Conservation (phyloP, 1,140 invertebrate genomes). For the Bacillus rossius region DNA sequence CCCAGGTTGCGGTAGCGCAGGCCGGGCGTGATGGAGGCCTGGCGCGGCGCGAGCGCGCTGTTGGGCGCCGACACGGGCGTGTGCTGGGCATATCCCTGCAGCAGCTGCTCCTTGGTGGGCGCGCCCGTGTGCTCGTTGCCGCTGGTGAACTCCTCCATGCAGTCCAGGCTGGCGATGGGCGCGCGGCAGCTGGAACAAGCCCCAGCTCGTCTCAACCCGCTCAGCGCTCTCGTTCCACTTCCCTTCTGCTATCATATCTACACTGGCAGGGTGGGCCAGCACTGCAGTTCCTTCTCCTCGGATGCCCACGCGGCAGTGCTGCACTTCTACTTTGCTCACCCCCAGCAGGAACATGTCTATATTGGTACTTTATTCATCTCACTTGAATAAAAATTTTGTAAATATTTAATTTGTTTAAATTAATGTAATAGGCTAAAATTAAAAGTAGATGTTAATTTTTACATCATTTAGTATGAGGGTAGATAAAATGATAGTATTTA, state of each 20-base stretch:
- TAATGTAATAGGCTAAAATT: too few species aligned
- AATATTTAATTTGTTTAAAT: too few species aligned
- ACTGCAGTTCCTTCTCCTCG: too few species aligned
- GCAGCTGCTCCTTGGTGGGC: conserved; percentile 46
- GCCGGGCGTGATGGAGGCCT: conserved; percentile 61
- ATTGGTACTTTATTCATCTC: too few species aligned
- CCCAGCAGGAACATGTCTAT: too few species aligned
- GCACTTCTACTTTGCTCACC: too few species aligned
- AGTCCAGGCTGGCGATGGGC: conserved; percentile 85
- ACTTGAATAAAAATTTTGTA: too few species aligned
- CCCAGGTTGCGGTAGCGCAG: conserved; percentile 86
- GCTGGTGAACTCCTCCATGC: conserved; percentile 84
- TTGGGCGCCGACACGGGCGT: conserved; percentile 14
- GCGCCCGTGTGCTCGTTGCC: conserved; percentile 41
- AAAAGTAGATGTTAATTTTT: too few species aligned
- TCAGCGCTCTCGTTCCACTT: neutral
- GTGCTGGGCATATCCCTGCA: conserved; percentile 33
- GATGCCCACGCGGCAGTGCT: too few species aligned
- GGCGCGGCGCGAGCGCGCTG: conserved; percentile 41
- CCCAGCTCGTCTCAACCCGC: neutral
- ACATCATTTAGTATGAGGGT: too few species aligned
- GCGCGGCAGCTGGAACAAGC: conserved; percentile 67
- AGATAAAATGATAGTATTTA: too few species aligned
- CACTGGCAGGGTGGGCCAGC: neutral
- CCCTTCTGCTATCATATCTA: neutral